Evolutionary conservation across 2,113 vertebrate species (phyloP).

Genomic region (Lasiurus borealis): DNA sequence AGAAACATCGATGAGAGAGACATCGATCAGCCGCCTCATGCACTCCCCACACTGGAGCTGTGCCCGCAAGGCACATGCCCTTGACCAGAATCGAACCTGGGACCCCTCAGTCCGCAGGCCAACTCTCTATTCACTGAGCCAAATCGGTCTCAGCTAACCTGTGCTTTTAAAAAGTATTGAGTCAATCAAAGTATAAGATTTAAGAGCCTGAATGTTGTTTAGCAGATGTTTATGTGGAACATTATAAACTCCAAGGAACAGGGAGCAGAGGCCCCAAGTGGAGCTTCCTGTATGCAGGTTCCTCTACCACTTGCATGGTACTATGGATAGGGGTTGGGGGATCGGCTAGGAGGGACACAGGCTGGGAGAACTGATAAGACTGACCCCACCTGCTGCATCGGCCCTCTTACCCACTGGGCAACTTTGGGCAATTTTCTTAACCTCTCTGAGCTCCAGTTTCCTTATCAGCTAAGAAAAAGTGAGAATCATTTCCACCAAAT

Average conservation of each 20-base stretch:
- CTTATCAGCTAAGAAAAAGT: background rate
- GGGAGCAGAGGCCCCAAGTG: background rate
- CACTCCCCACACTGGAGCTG: no score
- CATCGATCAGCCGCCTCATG: no score
- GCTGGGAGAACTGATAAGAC: background rate
- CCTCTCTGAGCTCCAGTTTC: background rate
- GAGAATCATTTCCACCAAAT: background rate
- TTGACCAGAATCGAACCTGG: no score
- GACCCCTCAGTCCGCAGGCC: no score
- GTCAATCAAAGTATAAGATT: background rate
- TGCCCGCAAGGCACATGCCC: no score
- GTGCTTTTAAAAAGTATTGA: background rate
- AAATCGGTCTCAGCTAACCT: no score
- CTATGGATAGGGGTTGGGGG: no score
- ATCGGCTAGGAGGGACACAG: background rate
- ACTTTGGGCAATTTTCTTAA: background rate
- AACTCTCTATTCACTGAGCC: no score
- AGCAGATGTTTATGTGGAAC: background rate
- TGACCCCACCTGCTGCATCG: no score
- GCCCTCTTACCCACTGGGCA: background rate
- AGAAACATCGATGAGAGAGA: no score
- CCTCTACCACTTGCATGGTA: background rate
- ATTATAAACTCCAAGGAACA: background rate
- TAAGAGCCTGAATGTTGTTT: background rate
- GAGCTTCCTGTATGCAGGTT: background rate